Evolutionary conservation across 2,888 invertebrate genomes (phyloP).

Genomic region (Lasiommata megera): DNA sequence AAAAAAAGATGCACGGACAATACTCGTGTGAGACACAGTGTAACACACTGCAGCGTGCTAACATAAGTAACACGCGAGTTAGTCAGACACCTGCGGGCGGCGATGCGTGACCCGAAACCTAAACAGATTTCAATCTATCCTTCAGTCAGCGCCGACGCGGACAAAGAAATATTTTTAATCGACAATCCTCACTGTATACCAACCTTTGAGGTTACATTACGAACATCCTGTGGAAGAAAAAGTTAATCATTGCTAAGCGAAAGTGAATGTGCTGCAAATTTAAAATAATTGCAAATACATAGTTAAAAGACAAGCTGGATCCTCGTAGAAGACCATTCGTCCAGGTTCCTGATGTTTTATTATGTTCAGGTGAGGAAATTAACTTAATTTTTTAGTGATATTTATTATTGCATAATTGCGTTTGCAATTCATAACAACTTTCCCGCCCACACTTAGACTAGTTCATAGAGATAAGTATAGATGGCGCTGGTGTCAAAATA

Average conservation of each 20-base stretch:
- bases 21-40: conserved; percentile 36
- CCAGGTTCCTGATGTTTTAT: conserved; percentile 7
- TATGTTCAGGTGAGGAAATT: conserved; percentile 9
- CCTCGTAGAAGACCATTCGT: background rate
- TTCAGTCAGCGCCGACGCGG: conserved; percentile 41
- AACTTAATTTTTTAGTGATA: background rate
- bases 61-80: background rate
- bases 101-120: conserved; percentile 62
- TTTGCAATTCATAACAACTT: background rate
- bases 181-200: background rate
- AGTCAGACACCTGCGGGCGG: conserved; percentile 46
- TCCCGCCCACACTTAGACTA: background rate
- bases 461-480: conserved; percentile 42
- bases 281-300: background rate
- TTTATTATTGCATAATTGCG: background rate
- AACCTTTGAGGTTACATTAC: background rate
- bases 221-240: background rate
- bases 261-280: background rate
- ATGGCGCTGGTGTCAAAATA: conserved; percentile 42
- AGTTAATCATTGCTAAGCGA: background rate
- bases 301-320: conserved; percentile 18
- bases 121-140: conserved; percentile 59
- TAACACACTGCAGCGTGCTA: conserved; percentile 5
- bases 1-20: too few species aligned
- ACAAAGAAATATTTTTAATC: conserved; percentile 27